Evolutionary conservation across 1,140 invertebrate species (phyloP).

Genomic region (Drosophila pruinosa): DNA sequence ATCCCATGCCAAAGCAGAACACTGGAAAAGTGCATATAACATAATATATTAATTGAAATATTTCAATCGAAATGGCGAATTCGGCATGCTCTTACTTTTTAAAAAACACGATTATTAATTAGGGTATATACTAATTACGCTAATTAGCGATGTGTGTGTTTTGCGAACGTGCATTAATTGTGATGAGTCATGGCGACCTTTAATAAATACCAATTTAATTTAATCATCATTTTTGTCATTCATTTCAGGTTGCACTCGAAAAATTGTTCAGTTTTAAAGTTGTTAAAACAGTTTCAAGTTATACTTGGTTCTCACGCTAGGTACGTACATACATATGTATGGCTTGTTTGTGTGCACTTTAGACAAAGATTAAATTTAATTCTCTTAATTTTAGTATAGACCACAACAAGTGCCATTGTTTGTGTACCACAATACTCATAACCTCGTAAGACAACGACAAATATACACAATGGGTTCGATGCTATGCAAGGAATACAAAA

Average conservation of each 20-base stretch:
- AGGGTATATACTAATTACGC: background rate
- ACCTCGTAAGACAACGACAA: conserved; percentile 13
- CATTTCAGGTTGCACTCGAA: conserved; percentile 25
- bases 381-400: background rate
- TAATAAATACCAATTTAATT: background rate
- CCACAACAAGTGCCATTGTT: background rate
- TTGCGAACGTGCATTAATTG: background rate
- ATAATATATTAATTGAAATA: background rate
- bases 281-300: conserved; percentile 24
- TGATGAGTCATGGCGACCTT: background rate
- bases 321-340: background rate
- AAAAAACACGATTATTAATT: background rate
- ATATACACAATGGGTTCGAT: conserved; percentile 63
- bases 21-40: conserved; percentile 5
- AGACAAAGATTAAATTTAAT: background rate
- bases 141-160: background rate
- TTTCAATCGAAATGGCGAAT: background rate
- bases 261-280: conserved; percentile 2
- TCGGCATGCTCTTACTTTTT: conserved; percentile 6
- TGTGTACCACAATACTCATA: background rate
- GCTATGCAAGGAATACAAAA: conserved; percentile 74
- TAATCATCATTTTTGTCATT: background rate
- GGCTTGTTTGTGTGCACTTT: no score
- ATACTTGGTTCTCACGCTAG: conserved; percentile 5
- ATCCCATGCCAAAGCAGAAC: conserved; percentile 1